Base-by-base conservation (phyloP, 2,888 invertebrate species). In the Nebria brevicollis region DNA sequence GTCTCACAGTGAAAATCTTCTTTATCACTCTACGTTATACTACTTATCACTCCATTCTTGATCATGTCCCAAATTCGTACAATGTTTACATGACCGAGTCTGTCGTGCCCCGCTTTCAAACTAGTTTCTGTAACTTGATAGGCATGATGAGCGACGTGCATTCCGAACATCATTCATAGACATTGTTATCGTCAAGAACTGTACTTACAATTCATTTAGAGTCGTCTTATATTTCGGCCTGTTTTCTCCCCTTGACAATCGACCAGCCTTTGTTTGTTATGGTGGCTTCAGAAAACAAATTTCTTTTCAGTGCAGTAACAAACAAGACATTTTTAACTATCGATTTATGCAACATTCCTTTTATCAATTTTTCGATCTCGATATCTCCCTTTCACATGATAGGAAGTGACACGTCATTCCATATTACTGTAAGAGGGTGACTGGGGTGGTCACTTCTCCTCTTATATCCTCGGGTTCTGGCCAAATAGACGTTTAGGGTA, bases 211-310 rank as follows among this genome's bases (percentile, higher is more conserved):
- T 81, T 68, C 83, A 6, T 2, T 74, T 73, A 8, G 77, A 80
- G 42, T 82, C 72, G 10, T 85, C 77, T 42, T 66, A 70, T 7
- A 86, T 82, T 72, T 83, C 77, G 7, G 84, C 85, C 11, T 66
- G 2, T 11, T 82, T 34, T 2, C 77, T 77, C 34, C 85, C 84
- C 75, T 87, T 87, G 0, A 85, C 65, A n/a, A 86, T 84, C 2
- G 42, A 54, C 83, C 86, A 85, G 0, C 85, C 85, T 82, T 85
- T 85, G 11, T 84, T 83, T 2, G 85, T 86, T 2, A 84, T 78
- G 0, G 77, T 84, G 0, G 86, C 87, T 83, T 87, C 87, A 0
- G 87, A 88, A 77, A 87, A 87, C 10, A 88, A 74, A 77, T 88
- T 87, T 83, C 85, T 85, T n/a, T 83, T 72, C n/a, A 88, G 82